Percentiles rank a stretch among this genome's conserved stretches.
phyloP scores from a whole-genome alignment of 2,888 invertebrate genomes.

The Latheticus oryzae region DNA sequence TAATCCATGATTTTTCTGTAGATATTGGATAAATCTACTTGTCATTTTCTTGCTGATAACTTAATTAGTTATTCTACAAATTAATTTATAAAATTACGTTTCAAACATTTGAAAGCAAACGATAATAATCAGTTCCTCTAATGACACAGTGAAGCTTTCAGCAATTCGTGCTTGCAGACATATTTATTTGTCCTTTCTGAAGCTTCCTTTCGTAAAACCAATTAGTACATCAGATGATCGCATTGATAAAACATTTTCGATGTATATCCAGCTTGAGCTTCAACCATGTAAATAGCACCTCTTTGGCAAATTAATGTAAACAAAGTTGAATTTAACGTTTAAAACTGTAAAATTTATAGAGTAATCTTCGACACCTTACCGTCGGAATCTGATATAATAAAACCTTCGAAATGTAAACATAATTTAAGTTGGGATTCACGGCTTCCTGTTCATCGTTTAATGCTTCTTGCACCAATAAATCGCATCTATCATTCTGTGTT shows the following conservation, averaged over 20 bases:
- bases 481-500: conserved; percentile 48
- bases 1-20: too few species aligned
- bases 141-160: too few species aligned
- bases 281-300: conserved; percentile 25
- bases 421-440: conserved; percentile 50
- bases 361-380: conserved; percentile 51
- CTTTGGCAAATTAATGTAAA: conserved; percentile 35
- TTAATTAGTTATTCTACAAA: too few species aligned
- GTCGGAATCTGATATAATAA: conserved; percentile 51
- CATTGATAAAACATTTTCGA: conserved; percentile 17
- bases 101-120: too few species aligned
- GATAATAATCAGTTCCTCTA: too few species aligned
- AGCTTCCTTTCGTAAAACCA: background rate
- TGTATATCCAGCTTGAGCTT: conserved; percentile 8
- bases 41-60: too few species aligned
- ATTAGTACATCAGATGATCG: conserved; percentile 13
- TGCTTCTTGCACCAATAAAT: conserved; percentile 46
- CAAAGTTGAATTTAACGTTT: conserved; percentile 34
- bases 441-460: conserved; percentile 50
- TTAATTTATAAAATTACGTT: too few species aligned
- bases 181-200: background rate
- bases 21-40: too few species aligned
- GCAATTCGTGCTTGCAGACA: too few species aligned
- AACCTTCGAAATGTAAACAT: conserved; percentile 49
- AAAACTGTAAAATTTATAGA: conserved; percentile 41